Percentiles rank a stretch among this genome's conserved stretches.
These are phyloP conservation scores for Panopea generosa DNA, from an alignment of 2,888 invertebrate species.

Conservation along the genomic window DNA sequence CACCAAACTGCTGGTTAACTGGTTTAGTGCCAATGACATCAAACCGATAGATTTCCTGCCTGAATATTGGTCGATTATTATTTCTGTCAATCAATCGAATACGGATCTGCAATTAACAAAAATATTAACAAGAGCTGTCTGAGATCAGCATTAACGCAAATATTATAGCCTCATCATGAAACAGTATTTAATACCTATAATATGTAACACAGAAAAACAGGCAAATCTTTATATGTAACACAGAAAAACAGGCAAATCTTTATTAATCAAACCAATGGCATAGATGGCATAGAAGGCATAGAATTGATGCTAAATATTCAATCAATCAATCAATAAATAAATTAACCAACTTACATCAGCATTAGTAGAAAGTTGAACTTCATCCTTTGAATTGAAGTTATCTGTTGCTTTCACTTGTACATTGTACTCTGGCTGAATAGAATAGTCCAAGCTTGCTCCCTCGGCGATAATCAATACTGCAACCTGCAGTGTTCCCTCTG, in stretches of 20 bases:
- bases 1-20: slow-evolving; percentile 52
- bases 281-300: too few species aligned
- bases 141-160: too few species aligned
- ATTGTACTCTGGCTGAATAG: slow-evolving; percentile 60
- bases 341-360: slow-evolving; percentile 40
- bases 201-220: too few species aligned
- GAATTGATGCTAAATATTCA: too few species aligned
- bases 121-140: too few species aligned
- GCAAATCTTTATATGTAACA: too few species aligned
- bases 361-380: slow-evolving; percentile 22
- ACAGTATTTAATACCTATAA: too few species aligned
- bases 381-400: slow-evolving; percentile 54
- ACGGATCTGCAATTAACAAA: slow-evolving; percentile 61
- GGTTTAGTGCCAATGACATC: slow-evolving; percentile 64
- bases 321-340: too few species aligned
- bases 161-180: too few species aligned
- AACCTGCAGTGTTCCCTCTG: slow-evolving; percentile 13
- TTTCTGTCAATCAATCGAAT: slow-evolving; percentile 68
- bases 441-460: slow-evolving; percentile 86
- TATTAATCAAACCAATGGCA: too few species aligned
- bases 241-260: too few species aligned
- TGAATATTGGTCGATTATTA: slow-evolving; percentile 69
- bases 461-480: slow-evolving; percentile 89
- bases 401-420: slow-evolving; percentile 67
- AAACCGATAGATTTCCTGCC: slow-evolving; percentile 60